Conservation (phyloP, 37 sponge, comb jelly and placozoan species). For the Haliclona indistincta region DNA sequence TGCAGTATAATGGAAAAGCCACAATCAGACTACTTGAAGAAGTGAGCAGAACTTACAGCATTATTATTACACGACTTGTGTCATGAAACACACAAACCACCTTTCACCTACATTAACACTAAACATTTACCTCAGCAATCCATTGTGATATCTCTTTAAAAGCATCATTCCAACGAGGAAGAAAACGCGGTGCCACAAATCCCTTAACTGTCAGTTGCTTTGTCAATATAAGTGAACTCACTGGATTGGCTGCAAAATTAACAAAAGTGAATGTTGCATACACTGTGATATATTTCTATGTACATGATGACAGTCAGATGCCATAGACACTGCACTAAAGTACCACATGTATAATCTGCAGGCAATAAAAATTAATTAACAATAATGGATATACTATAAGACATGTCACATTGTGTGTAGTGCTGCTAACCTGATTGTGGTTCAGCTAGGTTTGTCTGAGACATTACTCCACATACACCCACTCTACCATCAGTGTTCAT, state of each 20-base stretch:
- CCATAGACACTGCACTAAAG: no score
- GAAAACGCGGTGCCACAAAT: slow-evolving; percentile 53
- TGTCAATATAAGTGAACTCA: slow-evolving; percentile 30
- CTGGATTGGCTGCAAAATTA: neutral
- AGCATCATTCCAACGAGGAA: slow-evolving; percentile 45
- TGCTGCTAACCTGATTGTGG: neutral
- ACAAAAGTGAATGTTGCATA: no score
- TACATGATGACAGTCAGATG: no score
- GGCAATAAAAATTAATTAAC: no score
- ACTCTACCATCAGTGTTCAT: slow-evolving; percentile 86
- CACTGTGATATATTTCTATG: no score
- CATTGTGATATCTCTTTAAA: slow-evolving; percentile 57
- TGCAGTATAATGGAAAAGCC: no score
- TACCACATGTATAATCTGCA: no score
- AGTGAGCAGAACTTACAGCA: no score
- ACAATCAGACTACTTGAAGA: no score
- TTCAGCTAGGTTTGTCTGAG: slow-evolving; percentile 61
- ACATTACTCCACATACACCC: slow-evolving; percentile 77
- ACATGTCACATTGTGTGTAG: neutral
- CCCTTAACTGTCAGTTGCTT: slow-evolving; percentile 78
- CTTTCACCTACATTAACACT: no score
- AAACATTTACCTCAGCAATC: slow-evolving; percentile 86
- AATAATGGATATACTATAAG: neutral
- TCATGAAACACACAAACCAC: no score
- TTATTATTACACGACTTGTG: no score